These are phyloP conservation scores for Melanargia galathea DNA, from an alignment of 2,888 invertebrate genomes.

Conservation along the genomic window DNA sequence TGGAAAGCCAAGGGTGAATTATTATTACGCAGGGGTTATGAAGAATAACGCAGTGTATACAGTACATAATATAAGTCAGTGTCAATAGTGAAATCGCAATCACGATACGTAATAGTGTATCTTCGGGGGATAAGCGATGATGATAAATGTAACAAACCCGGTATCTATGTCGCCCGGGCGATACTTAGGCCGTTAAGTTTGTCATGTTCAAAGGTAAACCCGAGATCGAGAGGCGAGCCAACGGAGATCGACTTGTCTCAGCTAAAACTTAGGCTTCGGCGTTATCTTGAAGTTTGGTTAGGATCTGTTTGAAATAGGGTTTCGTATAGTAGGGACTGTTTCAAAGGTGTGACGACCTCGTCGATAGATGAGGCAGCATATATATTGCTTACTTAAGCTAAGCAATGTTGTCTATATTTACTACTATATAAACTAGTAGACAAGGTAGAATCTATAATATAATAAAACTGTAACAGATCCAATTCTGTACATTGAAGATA, in stretches of 20 bases:
- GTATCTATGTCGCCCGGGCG: conserved; percentile 15
- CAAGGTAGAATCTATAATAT: too few species aligned
- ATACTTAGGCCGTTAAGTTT: conserved; percentile 14
- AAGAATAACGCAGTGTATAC: too few species aligned
- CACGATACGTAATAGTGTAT: conserved; percentile 12
- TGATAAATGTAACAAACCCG: conserved; percentile 19
- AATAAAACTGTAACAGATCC: too few species aligned
- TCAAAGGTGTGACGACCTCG: not conserved
- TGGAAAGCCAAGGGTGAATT: too few species aligned
- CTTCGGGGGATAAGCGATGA: conserved; percentile 18
- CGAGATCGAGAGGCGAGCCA: conserved; percentile 7
- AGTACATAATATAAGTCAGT: too few species aligned
- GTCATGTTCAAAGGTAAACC: conserved; percentile 15
- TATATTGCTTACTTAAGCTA: not conserved
- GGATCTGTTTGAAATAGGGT: not conserved
- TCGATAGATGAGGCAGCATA: not conserved
- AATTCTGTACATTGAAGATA: too few species aligned
- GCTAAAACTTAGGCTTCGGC: not conserved
- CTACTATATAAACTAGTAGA: too few species aligned
- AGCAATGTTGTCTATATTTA: too few species aligned
- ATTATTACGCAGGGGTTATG: too few species aligned
- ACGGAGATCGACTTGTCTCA: conserved; percentile 12
- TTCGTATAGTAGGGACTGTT: not conserved
- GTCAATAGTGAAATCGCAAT: conserved; percentile 4
- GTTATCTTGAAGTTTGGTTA: conserved; percentile 9